Evolutionary conservation across 2,888 invertebrate genomes (phyloP).

Genomic region (Acrocyrtus sp.): DNA sequence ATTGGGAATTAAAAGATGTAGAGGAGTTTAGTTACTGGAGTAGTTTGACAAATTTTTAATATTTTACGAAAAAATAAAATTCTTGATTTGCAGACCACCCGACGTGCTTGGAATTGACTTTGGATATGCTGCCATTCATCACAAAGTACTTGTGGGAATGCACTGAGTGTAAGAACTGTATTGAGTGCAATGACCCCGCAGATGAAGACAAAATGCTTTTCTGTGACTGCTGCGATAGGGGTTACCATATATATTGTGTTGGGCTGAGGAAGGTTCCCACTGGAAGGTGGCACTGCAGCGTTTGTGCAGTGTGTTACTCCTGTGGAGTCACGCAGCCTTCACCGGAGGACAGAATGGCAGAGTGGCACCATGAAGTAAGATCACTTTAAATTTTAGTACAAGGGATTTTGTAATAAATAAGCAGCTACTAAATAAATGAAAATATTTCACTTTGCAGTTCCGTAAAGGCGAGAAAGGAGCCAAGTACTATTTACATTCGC

Average conservation of each 20-base stretch:
- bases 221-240: constrained; percentile 94
- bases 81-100: constrained; percentile 76
- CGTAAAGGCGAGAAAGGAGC: constrained; percentile 69
- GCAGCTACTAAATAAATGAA: neutral
- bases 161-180: constrained; percentile 91
- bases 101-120: constrained; percentile 84
- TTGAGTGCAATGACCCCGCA: constrained; percentile 81
- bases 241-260: constrained; percentile 93
- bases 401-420: neutral
- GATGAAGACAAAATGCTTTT: constrained; percentile 93
- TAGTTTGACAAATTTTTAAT: neutral
- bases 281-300: constrained; percentile 90
- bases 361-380: constrained; percentile 69
- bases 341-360: constrained; percentile 65
- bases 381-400: no score
- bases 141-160: constrained; percentile 93
- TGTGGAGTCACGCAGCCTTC: constrained; percentile 69
- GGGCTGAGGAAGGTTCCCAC: constrained; percentile 82
- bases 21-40: no score
- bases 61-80: constrained; percentile 35
- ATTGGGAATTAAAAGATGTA: neutral
- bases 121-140: constrained; percentile 84
- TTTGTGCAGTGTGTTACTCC: constrained; percentile 76
- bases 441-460: constrained; percentile 64
- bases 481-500: constrained; percentile 68